These are phyloP conservation scores for Tragelaphus imberbis DNA, from an alignment of 2,113 vertebrate species.

Conservation along the genomic window DNA sequence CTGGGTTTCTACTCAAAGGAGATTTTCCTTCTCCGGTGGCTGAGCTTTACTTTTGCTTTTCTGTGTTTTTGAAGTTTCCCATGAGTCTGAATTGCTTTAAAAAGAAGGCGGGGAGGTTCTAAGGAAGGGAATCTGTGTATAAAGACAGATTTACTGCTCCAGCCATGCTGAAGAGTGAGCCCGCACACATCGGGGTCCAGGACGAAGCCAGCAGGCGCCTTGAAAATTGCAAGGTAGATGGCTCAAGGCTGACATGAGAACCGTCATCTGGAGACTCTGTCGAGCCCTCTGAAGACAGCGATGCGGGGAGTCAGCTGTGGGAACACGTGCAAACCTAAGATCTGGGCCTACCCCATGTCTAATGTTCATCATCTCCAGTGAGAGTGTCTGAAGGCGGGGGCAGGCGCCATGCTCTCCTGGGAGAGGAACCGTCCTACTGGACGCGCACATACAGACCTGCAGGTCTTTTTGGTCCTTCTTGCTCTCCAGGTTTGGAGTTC, in stretches of 20 bases:
- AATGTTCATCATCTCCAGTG: rapidly evolving
- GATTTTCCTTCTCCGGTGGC: neutral
- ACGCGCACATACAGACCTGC: conserved; percentile 82
- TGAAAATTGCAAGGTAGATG: rapidly evolving
- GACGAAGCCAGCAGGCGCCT: rapidly evolving
- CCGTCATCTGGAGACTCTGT: rapidly evolving
- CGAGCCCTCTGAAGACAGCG: neutral
- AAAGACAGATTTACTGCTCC: neutral
- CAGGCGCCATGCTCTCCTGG: rapidly evolving
- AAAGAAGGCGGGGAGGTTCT: neutral
- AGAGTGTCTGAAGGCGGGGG: rapidly evolving
- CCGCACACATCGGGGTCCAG: rapidly evolving
- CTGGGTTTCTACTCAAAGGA: neutral
- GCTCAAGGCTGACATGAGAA: rapidly evolving
- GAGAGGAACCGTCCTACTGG: rapidly evolving
- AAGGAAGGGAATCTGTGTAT: neutral
- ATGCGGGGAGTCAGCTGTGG: rapidly evolving
- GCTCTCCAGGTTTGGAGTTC: conserved; percentile 91
- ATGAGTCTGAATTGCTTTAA: neutral
- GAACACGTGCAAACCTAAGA: neutral
- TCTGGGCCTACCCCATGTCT: rapidly evolving
- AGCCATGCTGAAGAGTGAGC: neutral
- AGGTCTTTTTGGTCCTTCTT: conserved; percentile 95
- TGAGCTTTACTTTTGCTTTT: neutral
- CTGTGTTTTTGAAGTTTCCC: neutral